phyloP scores from a whole-genome alignment of 2,113 vertebrate species.

The Pyxicephalus adspersus region DNA sequence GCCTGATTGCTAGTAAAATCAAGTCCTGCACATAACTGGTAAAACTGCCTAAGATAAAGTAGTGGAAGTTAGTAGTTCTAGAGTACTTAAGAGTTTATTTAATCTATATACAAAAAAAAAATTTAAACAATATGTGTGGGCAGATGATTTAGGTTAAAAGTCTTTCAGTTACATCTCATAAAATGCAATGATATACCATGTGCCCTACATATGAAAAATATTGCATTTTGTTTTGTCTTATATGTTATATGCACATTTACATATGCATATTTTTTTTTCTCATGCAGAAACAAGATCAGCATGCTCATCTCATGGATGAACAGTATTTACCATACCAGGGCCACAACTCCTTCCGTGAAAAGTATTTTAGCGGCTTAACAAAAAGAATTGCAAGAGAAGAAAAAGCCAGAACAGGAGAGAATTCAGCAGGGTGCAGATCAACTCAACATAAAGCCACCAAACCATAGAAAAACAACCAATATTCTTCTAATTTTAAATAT shows the following conservation, averaged over 20 bases:
- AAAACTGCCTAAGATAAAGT: too few relatives aligned
- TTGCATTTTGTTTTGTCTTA: too few relatives aligned
- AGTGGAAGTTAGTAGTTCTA: too few relatives aligned
- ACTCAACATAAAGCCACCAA: slow-evolving; percentile 14
- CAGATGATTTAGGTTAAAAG: too few relatives aligned
- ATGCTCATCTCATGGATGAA: slow-evolving; percentile 72
- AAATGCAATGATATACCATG: too few relatives aligned
- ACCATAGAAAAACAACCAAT: not conserved
- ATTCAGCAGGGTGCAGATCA: slow-evolving; percentile 63
- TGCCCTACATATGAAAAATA: too few relatives aligned
- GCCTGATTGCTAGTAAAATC: too few relatives aligned
- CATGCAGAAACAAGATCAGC: slow-evolving; percentile 79
- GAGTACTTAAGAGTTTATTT: too few relatives aligned
- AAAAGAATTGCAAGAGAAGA: slow-evolving; percentile 86
- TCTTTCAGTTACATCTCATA: too few relatives aligned
- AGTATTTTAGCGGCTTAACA: slow-evolving; percentile 94
- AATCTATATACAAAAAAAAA: too few relatives aligned
- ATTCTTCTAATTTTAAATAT: not conserved
- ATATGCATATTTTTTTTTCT: slow-evolving; percentile 47
- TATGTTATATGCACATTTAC: not conserved
- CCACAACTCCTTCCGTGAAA: slow-evolving; percentile 97
- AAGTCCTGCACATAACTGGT: too few relatives aligned
- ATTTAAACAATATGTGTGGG: too few relatives aligned
- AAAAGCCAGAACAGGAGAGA: slow-evolving; percentile 67
- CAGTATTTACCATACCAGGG: slow-evolving; percentile 82